phyloP scores from a whole-genome alignment of 1,140 invertebrate genomes.

The Linepithema humile region DNA sequence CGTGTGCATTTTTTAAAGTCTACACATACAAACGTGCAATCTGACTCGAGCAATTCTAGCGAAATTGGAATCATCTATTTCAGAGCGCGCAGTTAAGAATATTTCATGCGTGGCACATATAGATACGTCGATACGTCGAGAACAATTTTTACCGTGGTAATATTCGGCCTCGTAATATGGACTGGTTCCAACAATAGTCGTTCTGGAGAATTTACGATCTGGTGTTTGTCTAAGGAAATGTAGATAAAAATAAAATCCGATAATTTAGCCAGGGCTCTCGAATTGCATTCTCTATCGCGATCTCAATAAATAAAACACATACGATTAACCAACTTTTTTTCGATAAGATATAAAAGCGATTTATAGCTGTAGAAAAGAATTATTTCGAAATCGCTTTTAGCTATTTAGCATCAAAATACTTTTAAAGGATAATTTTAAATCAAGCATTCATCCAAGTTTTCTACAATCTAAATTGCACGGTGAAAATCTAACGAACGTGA shows the following conservation, averaged over 20 bases:
- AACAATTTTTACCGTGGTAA: background rate
- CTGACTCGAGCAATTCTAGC: background rate
- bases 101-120: background rate
- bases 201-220: background rate
- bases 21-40: background rate
- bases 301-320: background rate
- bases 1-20: background rate
- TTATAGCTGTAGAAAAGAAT: background rate
- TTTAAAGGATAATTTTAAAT: background rate
- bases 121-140: background rate
- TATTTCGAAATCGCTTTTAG: background rate
- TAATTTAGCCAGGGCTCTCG: background rate
- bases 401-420: background rate
- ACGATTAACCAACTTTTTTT: background rate
- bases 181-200: background rate
- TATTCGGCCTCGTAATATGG: background rate
- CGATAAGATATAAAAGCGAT: background rate
- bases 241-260: background rate
- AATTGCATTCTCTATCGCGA: background rate
- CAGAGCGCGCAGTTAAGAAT: background rate
- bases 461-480: background rate
- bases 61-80: conserved; percentile 8
- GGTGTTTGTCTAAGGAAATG: background rate
- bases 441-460: background rate
- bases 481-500: background rate